These are phyloP conservation scores for Ectropis grisescens DNA, from an alignment of 1,140 invertebrate species.

Conservation along the genomic window DNA sequence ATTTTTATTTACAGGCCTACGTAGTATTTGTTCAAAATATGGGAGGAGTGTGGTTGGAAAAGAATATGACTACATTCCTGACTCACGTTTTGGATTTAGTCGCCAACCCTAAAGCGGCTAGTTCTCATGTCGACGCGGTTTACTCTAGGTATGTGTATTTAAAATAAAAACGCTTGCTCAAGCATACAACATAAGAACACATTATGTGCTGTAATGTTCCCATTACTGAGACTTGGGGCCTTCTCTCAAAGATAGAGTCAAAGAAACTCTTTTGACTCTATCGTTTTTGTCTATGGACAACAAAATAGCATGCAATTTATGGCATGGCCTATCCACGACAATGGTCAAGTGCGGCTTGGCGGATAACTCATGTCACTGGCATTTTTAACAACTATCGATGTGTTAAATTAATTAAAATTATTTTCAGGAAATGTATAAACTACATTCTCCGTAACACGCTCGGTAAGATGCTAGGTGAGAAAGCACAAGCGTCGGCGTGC, in stretches of 20 bases:
- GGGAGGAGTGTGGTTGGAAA: slow-evolving; percentile 94
- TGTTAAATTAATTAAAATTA: too few relatives aligned
- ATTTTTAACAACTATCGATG: too few relatives aligned
- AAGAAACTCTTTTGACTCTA: too few relatives aligned
- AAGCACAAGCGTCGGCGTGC: slow-evolving; percentile 94
- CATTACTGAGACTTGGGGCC: too few relatives aligned
- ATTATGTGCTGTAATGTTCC: too few relatives aligned
- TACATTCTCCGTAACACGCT: slow-evolving; percentile 94
- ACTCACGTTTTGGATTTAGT: slow-evolving; percentile 93
- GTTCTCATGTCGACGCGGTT: slow-evolving; percentile 96
- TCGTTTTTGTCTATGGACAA: too few relatives aligned
- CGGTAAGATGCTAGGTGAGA: slow-evolving; percentile 95
- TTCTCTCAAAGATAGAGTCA: too few relatives aligned
- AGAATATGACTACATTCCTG: slow-evolving; percentile 88
- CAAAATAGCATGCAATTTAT: too few relatives aligned
- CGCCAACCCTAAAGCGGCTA: slow-evolving; percentile 92
- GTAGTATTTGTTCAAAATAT: slow-evolving; percentile 94
- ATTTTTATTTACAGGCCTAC: slow-evolving; percentile 81
- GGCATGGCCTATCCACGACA: too few relatives aligned
- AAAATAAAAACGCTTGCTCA: slow-evolving; percentile 1
- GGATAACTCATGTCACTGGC: too few relatives aligned
- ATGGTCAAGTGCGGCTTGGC: too few relatives aligned
- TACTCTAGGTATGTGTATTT: slow-evolving; percentile 83
- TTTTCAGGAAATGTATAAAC: slow-evolving; percentile 91
- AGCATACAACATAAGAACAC: not conserved